Percentiles rank a stretch among this genome's conserved stretches.
Evolutionary conservation across 2,888 invertebrate species (phyloP).

Genomic region (Steromphala cineraria): DNA sequence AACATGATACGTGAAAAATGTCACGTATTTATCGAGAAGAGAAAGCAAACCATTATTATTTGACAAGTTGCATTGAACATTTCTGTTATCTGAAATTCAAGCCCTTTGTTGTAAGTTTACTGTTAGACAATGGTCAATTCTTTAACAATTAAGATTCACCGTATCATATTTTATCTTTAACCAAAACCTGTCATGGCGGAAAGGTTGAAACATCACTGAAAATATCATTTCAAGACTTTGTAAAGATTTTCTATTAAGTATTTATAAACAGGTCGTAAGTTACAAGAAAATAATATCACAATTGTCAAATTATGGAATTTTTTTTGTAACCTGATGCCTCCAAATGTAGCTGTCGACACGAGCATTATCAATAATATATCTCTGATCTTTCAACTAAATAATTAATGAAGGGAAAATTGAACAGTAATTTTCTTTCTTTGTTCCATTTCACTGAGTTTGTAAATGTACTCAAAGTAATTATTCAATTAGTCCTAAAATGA

Average conservation of each 20-base stretch:
- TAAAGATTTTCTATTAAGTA: background rate
- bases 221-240: background rate
- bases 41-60: background rate
- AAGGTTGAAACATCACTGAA: background rate
- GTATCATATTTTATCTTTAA: too few species aligned
- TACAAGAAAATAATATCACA: background rate
- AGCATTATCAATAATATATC: slow-evolving; percentile 2
- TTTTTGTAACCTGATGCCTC: background rate
- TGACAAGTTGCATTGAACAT: background rate
- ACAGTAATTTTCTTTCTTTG: background rate
- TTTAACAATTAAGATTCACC: background rate
- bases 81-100: background rate
- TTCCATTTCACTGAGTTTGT: too few species aligned
- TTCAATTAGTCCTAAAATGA: too few species aligned
- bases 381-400: background rate
- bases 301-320: background rate
- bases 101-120: too few species aligned
- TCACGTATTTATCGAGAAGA: background rate
- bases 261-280: background rate
- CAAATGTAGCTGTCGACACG: background rate
- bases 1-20: too few species aligned
- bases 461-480: too few species aligned
- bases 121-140: background rate
- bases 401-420: background rate
- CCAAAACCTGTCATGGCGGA: too few species aligned